A percentile compares a stretch with the other conserved stretches of the same genome.
Conservation (phyloP, 2,113 vertebrate species). For the Bambusicola thoracicus region DNA sequence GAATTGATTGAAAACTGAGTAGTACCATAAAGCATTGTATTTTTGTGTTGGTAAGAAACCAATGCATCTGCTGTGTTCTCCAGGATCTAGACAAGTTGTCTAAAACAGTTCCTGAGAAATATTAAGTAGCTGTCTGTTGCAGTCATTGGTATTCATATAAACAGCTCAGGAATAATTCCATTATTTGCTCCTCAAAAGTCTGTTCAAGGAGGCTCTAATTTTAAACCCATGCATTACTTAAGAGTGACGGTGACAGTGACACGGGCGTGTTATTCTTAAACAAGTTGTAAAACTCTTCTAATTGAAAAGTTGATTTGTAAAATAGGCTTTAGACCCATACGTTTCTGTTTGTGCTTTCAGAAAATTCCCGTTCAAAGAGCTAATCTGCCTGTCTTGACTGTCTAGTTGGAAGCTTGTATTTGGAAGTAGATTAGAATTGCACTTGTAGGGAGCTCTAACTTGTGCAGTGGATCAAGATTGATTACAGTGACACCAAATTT, state of each 20-base stretch:
- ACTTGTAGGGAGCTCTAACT: neutral
- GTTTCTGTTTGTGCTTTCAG: slow-evolving; percentile 31
- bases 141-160: slow-evolving; percentile 1
- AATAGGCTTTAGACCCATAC: neutral
- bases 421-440: slow-evolving; percentile 13
- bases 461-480: slow-evolving; percentile 41
- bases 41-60: slow-evolving; percentile 5
- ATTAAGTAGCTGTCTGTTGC: slow-evolving; percentile 3
- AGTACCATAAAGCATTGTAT: neutral
- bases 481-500: slow-evolving; percentile 52
- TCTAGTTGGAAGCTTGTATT: neutral
- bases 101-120: slow-evolving; percentile 30
- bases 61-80: neutral
- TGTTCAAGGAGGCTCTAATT: neutral
- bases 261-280: slow-evolving; percentile 32
- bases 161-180: neutral
- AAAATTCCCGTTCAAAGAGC: slow-evolving; percentile 37
- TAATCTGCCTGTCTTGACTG: neutral
- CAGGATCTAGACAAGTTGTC: slow-evolving; percentile 13
- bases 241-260: neutral
- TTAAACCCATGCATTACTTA: neutral
- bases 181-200: slow-evolving; percentile 11
- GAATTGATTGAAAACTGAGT: neutral
- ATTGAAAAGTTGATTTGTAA: slow-evolving; percentile 44
- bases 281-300: slow-evolving; percentile 39